Conservation (phyloP, 2,888 invertebrate species). For the Chesias legatella region DNA sequence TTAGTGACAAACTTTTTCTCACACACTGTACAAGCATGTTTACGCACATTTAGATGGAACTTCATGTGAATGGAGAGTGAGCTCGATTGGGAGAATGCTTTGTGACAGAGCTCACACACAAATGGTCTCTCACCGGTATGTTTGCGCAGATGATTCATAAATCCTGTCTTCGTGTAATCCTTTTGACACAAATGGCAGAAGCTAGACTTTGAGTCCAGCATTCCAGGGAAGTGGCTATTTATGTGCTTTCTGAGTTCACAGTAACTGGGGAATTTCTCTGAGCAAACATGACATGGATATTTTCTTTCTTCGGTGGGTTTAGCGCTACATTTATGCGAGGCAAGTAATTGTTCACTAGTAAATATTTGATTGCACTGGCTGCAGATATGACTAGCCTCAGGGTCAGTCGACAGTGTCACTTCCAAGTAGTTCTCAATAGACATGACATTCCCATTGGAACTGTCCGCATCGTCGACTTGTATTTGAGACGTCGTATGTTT, state of each 20-base stretch:
- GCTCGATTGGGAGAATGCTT: conserved; percentile 77
- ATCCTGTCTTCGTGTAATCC: conserved; percentile 77
- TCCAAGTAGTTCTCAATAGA: conserved; percentile 78
- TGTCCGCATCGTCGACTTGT: conserved; percentile 67
- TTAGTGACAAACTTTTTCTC: conserved; percentile 79
- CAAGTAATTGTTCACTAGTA: conserved; percentile 65
- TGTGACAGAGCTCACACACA: conserved; percentile 76
- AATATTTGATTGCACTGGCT: conserved; percentile 76
- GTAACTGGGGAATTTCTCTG: conserved; percentile 74
- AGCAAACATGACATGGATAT: conserved; percentile 75
- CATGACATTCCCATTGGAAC: conserved; percentile 74
- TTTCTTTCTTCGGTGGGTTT: conserved; percentile 73
- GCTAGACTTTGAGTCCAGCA: conserved; percentile 77
- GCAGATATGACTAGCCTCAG: conserved; percentile 76
- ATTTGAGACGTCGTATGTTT: conserved; percentile 56
- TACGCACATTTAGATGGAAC: conserved; percentile 75
- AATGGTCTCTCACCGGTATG: conserved; percentile 76
- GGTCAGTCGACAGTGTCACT: conserved; percentile 75
- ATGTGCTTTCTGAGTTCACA: conserved; percentile 77
- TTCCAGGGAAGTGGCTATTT: conserved; percentile 75
- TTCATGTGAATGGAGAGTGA: conserved; percentile 78
- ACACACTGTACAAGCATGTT: conserved; percentile 76
- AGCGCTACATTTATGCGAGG: conserved; percentile 67
- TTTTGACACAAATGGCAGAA: conserved; percentile 78
- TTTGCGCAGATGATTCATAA: conserved; percentile 77